These are phyloP conservation scores for Myxocyprinus asiaticus DNA, from an alignment of 2,113 vertebrate species.

Conservation along the genomic window DNA sequence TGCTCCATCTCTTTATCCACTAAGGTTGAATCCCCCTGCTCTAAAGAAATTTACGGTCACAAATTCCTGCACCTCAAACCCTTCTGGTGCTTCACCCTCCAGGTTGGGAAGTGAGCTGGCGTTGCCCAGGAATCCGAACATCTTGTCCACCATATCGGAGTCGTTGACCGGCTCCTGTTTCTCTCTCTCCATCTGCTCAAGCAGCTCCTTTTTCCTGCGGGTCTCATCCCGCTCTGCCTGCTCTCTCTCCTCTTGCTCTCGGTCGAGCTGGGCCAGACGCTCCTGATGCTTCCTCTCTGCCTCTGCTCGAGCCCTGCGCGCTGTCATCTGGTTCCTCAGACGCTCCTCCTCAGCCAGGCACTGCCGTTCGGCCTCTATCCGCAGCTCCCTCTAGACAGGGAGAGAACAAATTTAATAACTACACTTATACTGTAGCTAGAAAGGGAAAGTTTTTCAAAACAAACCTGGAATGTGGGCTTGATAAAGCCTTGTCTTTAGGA, in stretches of 20 bases:
- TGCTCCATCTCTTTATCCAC: too few species aligned
- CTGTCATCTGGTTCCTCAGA: conserved; percentile 74
- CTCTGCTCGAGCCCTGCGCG: conserved; percentile 91
- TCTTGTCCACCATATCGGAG: conserved; percentile 98
- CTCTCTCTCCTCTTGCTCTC: conserved; percentile 50
- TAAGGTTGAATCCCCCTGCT: too few species aligned
- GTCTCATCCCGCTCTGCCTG: conserved; percentile 88
- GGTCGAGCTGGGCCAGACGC: conserved; percentile 82
- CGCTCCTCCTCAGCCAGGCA: conserved; percentile 88
- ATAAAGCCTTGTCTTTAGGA: too few species aligned
- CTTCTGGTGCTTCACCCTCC: conserved; percentile 89
- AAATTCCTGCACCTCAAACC: conserved; percentile 85
- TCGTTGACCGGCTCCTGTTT: conserved; percentile 90
- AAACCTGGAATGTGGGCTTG: too few species aligned
- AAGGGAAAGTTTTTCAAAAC: too few species aligned
- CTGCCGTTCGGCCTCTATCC: conserved; percentile 90
- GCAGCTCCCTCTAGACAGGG: conserved; percentile 79
- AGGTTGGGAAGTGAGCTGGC: conserved; percentile 84
- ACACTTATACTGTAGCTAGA: too few species aligned
- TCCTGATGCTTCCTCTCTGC: conserved; percentile 95
- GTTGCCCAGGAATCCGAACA: conserved; percentile 95
- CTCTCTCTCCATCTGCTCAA: conserved; percentile 92
- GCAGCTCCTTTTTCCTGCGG: conserved; percentile 89
- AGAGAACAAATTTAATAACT: too few species aligned
- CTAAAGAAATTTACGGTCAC: too few species aligned